Base-by-base conservation (phyloP, 2,113 vertebrate genomes). In the Phasianus colchicus region DNA sequence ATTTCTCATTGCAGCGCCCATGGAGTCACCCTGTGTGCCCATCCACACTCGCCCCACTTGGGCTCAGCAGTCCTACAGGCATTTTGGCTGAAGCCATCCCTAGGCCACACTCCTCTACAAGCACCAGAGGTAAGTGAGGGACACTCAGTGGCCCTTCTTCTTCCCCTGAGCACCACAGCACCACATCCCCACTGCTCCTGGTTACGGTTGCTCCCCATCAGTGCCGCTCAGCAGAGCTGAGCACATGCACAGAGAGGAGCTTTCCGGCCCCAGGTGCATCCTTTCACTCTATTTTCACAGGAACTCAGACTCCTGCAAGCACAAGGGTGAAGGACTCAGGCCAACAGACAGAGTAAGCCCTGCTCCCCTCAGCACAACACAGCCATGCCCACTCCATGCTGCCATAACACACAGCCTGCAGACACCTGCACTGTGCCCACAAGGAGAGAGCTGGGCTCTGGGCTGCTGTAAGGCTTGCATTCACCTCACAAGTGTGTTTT, bases 271-370 rank as follows among this genome's bases (percentile, higher is more conserved):
- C 43, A 3, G 0, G 29, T 60, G 50, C 52, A n/a, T 9, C 48
- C 40, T 58, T 71, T 43, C 3, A 0, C 77, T 36, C 60, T 69
- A 57, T 92, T 24, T 80, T 71, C 67, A 38, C 93, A 97, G 98
- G 97, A 66, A 98, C 98, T 6, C 98, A 98, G 94, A 98, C 98
- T 58, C 91, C 89, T 14, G 32, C 78, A 9, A 48, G 15, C 2
- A 0, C 75, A 32, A 80, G 11, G 32, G 90, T 96, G 86, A 97
- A 65, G 4, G 97, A 98, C 60, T 97, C 98, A 2, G 97, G 98
- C 70, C 98, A 98, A 66, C 98, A 98, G 95, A 98, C 98, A 86
- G 97, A 98, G 98, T 98, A 91, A 97, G 98, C 72, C 1, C 52
- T 14, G 54, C 73, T 58, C 32, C 43, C 58, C 55, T 19, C 7